These are phyloP conservation scores for Porphyrio hochstetteri DNA, from an alignment of 2,113 vertebrate genomes.

Conservation along the genomic window DNA sequence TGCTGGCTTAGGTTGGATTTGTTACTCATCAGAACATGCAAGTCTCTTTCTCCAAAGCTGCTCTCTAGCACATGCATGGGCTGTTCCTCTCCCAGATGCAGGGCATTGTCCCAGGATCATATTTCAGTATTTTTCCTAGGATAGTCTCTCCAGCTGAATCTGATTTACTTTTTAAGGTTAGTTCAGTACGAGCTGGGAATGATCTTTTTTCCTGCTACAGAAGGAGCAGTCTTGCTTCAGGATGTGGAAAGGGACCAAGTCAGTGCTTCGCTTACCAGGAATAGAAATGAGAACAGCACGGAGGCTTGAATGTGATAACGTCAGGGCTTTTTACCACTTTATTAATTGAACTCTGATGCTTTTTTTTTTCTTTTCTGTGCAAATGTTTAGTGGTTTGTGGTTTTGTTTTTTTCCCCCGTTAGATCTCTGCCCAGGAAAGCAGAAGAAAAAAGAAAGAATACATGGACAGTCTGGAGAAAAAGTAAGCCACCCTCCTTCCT, in stretches of 20 bases:
- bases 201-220: not conserved
- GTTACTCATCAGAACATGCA: not conserved
- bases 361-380: not conserved
- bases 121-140: not conserved
- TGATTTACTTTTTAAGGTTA: not conserved
- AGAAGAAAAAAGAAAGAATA: constrained; percentile 99
- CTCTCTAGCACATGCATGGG: not conserved
- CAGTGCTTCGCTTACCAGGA: constrained; percentile 17
- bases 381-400: constrained; percentile 9
- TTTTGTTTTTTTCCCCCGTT: not conserved
- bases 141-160: not conserved
- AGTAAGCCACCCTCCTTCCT: constrained; percentile 78
- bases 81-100: not conserved
- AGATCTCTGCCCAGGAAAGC: constrained; percentile 99
- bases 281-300: not conserved
- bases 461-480: constrained; percentile 98
- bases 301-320: not conserved
- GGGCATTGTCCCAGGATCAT: not conserved
- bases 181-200: not conserved
- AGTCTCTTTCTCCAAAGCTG: not conserved
- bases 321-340: not conserved
- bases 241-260: constrained; percentile 14
- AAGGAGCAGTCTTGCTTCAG: not conserved
- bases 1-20: not conserved
- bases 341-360: not conserved